Base-by-base conservation (phyloP, 2,888 invertebrate species). In the Rhogogaster chlorosoma region DNA sequence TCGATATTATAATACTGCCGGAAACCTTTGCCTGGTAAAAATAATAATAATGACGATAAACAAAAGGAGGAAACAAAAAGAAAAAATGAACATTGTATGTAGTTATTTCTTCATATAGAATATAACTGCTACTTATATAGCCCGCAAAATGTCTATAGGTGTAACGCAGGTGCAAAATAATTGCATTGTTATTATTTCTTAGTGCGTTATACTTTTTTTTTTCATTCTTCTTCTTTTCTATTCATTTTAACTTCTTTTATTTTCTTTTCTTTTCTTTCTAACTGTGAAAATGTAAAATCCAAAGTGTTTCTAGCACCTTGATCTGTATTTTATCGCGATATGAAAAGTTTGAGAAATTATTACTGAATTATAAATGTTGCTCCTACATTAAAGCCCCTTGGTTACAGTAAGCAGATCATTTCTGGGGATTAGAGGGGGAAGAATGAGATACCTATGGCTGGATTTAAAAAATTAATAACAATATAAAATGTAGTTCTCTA, bases 1-100 rank as follows among this genome's bases (percentile, higher is more conserved):
- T 67, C 29, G 67, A 49, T 83, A 67, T 83, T 83, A 67, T 67
- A 83, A 83, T 67, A 83, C 83, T 83, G 83, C 67, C 45, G 67
- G 42, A 83, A 70, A 67, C 61, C 80, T 57, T 80, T 53, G 77
- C 29, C 61, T 80, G 22, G 36, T 80, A 61, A 18, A 80, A 38
- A 61, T 49, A 61, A 29, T 67, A 61, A 26, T 61, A 61, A 61
- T 61, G 7, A 61, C 12, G 15, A 49, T 61, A 1, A 61, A 61
- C 26, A 12, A 9, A 36, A 71, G n/a, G 10, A 12, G 15, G 18
- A 75, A 75, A 15, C 0, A 42, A 73, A 45, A 45, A 45, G 26
- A 73, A 22, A 29, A 53, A 77, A 77, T n/a, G 36, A 77, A 53
- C 29, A 73, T 42, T 29, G 12, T 77, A 49, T n/a, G n/a, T 29